Evolutionary conservation across 2,888 invertebrate species (phyloP).

Genomic region (Seira ritae): DNA sequence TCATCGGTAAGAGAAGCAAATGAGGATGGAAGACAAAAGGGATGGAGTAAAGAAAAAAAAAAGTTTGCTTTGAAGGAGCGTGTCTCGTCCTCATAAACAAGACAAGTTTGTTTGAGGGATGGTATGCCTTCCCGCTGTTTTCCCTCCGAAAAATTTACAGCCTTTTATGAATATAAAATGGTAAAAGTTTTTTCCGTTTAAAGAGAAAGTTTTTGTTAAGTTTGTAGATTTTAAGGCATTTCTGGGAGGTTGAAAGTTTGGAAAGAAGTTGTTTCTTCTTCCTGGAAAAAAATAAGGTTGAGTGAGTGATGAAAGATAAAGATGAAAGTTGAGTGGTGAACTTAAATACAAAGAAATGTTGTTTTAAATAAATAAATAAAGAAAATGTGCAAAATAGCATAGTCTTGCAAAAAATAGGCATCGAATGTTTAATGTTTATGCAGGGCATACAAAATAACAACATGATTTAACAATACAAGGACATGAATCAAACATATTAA

Average conservation of each 20-base stretch:
- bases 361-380: not conserved
- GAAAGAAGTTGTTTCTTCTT: not conserved
- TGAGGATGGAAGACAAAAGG: not conserved
- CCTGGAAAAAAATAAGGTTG: not conserved
- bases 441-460: not conserved
- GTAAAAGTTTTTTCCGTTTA: not conserved
- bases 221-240: constrained; percentile 15
- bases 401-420: constrained; percentile 11
- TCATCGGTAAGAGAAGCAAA: constrained; percentile 12
- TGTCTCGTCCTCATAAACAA: constrained; percentile 44
- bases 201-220: constrained; percentile 32
- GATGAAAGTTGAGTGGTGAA: not conserved
- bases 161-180: constrained; percentile 1
- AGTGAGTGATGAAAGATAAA: constrained; percentile 22
- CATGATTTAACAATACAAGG: not conserved
- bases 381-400: not conserved
- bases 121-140: not conserved
- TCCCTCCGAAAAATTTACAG: constrained; percentile 13
- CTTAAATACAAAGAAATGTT: not conserved
- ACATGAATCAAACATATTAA: not conserved
- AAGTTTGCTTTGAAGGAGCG: constrained; percentile 40
- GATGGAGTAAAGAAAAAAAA: constrained; percentile 4
- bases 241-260: not conserved
- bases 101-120: not conserved
- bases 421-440: not conserved